Evolutionary conservation across 2,113 vertebrate genomes (phyloP).

Genomic region (Pantherophis guttatus): DNA sequence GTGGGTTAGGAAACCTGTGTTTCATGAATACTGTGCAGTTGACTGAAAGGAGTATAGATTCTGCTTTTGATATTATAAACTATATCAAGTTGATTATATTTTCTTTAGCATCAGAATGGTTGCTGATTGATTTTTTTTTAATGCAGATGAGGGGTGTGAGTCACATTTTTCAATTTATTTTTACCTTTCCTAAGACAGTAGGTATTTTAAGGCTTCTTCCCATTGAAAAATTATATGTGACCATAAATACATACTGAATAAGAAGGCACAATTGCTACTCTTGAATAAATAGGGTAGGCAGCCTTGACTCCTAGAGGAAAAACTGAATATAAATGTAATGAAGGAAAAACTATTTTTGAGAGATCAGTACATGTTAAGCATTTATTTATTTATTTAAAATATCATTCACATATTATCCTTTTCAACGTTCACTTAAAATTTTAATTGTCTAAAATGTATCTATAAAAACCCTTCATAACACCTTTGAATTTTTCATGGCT

Average conservation of each 20-base stretch:
- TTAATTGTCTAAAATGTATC: not conserved
- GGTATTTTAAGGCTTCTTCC: not conserved
- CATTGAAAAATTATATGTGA: not conserved
- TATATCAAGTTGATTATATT: constrained; percentile 37
- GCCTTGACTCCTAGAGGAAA: not conserved
- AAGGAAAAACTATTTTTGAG: not conserved
- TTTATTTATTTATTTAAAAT: not conserved
- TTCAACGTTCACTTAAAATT: not conserved
- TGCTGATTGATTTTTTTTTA: constrained; percentile 45
- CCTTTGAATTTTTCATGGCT: not conserved
- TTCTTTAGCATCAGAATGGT: constrained; percentile 39
- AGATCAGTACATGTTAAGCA: not conserved
- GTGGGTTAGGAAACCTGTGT: not conserved
- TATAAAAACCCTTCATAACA: not conserved
- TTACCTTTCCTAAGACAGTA: constrained; percentile 18
- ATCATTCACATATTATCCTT: not conserved
- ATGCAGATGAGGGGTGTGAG: constrained; percentile 37
- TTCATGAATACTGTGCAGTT: not conserved
- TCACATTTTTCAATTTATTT: constrained; percentile 29
- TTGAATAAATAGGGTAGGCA: not conserved
- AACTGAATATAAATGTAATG: not conserved
- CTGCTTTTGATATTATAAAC: not conserved
- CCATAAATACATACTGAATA: not conserved
- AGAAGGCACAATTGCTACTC: not conserved
- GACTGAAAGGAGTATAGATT: not conserved